A percentile compares a stretch with the other conserved stretches of the same genome.
These are phyloP conservation scores for Magallana ariakensis DNA, from an alignment of 1,140 invertebrate species.

Conservation along the genomic window DNA sequence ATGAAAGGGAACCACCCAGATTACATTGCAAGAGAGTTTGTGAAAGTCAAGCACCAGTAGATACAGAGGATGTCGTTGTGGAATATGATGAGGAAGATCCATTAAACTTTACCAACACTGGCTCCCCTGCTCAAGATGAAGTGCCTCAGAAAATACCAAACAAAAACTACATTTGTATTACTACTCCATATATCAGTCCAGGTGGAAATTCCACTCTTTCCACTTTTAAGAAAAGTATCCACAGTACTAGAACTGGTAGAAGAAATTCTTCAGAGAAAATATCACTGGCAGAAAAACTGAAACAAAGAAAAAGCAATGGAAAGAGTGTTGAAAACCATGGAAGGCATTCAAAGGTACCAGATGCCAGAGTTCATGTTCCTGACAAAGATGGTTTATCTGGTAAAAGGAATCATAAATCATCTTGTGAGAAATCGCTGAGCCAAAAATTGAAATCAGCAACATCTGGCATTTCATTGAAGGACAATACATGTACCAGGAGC, in stretches of 20 bases:
- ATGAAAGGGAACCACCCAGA: neutral
- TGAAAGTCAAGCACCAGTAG: neutral
- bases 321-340: neutral
- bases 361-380: neutral
- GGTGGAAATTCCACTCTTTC: slow-evolving; percentile 39
- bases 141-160: neutral
- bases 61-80: neutral
- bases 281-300: neutral
- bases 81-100: slow-evolving; percentile 9
- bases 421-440: neutral
- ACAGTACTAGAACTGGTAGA: neutral
- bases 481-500: neutral
- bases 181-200: slow-evolving; percentile 37
- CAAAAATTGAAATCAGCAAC: neutral
- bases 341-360: neutral
- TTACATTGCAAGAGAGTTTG: neutral
- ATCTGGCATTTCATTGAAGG: neutral
- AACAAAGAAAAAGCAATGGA: neutral
- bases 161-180: slow-evolving; percentile 9
- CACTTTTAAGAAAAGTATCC: neutral
- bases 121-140: neutral
- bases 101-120: neutral
- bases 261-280: neutral
- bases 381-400: neutral
- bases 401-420: neutral